These are phyloP conservation scores for Cyclophora albipunctata DNA, from an alignment of 2,888 invertebrate genomes.

Conservation along the genomic window DNA sequence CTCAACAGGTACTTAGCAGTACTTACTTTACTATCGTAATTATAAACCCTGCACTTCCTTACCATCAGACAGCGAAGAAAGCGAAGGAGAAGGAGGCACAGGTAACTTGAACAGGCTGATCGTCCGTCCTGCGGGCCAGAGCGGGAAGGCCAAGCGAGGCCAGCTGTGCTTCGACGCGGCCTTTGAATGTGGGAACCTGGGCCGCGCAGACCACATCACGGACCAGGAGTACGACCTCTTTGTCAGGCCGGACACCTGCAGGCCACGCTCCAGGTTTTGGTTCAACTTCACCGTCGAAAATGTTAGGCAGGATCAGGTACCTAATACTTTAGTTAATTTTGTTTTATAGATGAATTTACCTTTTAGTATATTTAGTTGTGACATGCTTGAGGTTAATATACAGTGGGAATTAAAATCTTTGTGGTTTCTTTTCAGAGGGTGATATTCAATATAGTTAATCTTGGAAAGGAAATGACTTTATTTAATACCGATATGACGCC, in stretches of 20 bases:
- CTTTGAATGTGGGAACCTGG: slow-evolving; percentile 97
- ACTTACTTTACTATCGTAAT: no score
- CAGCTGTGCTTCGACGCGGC: slow-evolving; percentile 98
- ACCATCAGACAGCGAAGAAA: slow-evolving; percentile 87
- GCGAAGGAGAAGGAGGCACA: slow-evolving; percentile 93
- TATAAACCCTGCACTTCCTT: no score
- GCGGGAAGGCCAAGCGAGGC: slow-evolving; percentile 96
- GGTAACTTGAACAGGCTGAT: slow-evolving; percentile 93
- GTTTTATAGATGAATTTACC: not conserved
- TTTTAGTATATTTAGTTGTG: not conserved
- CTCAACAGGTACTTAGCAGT: no score
- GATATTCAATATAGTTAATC: slow-evolving; percentile 97
- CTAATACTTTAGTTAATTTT: not conserved
- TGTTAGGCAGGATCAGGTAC: slow-evolving; percentile 91
- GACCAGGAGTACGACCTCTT: slow-evolving; percentile 98
- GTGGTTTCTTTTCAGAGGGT: slow-evolving; percentile 81
- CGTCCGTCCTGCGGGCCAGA: slow-evolving; percentile 92
- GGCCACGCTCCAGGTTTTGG: slow-evolving; percentile 94
- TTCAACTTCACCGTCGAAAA: slow-evolving; percentile 99
- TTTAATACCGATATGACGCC: slow-evolving; percentile 95
- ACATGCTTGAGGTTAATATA: no score
- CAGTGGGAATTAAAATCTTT: no score
- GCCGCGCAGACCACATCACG: slow-evolving; percentile 94
- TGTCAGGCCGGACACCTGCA: slow-evolving; percentile 96
- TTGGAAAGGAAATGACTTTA: slow-evolving; percentile 92